Evolutionary conservation across 2,888 invertebrate genomes (phyloP).

Genomic region (Aleiodes alternator): DNA sequence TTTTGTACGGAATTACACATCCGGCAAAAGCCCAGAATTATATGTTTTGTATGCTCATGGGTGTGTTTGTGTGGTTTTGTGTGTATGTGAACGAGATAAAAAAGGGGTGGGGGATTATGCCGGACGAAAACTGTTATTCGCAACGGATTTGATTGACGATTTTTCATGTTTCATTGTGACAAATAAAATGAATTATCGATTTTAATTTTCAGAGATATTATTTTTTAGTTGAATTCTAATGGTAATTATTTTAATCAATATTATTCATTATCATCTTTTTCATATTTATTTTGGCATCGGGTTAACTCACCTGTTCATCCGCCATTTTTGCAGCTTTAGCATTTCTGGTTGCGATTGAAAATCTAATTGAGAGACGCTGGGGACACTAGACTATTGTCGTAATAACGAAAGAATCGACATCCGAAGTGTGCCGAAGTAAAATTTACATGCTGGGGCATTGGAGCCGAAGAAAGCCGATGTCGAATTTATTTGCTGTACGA

Average conservation of each 20-base stretch:
- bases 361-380: slow-evolving; percentile 56
- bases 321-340: slow-evolving; percentile 80
- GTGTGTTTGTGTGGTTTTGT: too few species aligned
- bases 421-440: too few species aligned
- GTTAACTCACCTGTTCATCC: slow-evolving; percentile 85
- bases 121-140: slow-evolving; percentile 2
- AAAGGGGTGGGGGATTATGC: slow-evolving; percentile 4
- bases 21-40: slow-evolving; percentile 20
- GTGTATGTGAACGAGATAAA: neutral
- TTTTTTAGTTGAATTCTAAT: neutral
- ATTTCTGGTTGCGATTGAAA: slow-evolving; percentile 56
- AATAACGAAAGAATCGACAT: too few species aligned
- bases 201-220: neutral
- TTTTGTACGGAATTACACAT: slow-evolving; percentile 26
- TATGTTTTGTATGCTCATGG: neutral
- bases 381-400: neutral
- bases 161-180: neutral
- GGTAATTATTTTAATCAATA: slow-evolving; percentile 49
- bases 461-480: too few species aligned
- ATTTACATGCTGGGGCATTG: too few species aligned
- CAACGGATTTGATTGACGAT: neutral
- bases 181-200: neutral
- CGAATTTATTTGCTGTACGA: too few species aligned
- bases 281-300: slow-evolving; percentile 59
- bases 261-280: slow-evolving; percentile 64